Base-by-base conservation (phyloP, 2,113 vertebrate species). In the Pyrgilauda ruficollis region DNA sequence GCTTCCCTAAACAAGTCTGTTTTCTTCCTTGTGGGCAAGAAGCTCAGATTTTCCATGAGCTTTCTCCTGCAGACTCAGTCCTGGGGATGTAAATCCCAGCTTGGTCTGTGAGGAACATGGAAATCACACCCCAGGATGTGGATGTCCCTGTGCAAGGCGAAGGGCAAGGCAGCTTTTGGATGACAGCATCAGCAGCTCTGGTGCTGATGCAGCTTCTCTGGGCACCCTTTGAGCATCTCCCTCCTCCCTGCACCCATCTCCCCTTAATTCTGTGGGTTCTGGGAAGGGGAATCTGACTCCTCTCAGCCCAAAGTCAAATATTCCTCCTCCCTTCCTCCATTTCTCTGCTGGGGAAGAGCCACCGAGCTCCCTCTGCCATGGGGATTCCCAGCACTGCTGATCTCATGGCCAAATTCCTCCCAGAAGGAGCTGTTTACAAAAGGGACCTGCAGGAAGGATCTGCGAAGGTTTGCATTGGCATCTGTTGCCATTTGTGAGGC, bases 71-170 rank as follows among this genome's bases (percentile, higher is more conserved):
- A 78, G 28, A 31, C 43, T 77, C 43, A 63, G 1, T 33, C 47
- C 21, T 18, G 50, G 19, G 35, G 37, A 47, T 58, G 50, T 47
- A 46, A 70, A 46, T 23, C n/a, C 28, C 55, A 74, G 59, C 50
- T 62, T 67, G 75, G 50, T n/a, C 53, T 87, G 61, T 21, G 68
- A 59, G 44, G n/a, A 90, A 28, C 1, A 1, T 22, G 49, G 67
- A 44, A 69, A 50, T 90, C 12, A 13, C 1, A 0, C 11, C 27
- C 6, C 1, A 1, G 33, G 26, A 28, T 8, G 10, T 5, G 19
- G 67, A 23, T 31, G 26, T 53, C 53, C 39, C 31, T 17, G 50
- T n/a, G 33, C n/a, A 80, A 53, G 63, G 47, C 7, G 15, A 46
- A 56, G 43, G 66, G 21, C 35, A 87, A 35, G 70, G 78, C 49